These are phyloP conservation scores for Numida meleagris DNA, from an alignment of 2,113 vertebrate species.

Conservation along the genomic window DNA sequence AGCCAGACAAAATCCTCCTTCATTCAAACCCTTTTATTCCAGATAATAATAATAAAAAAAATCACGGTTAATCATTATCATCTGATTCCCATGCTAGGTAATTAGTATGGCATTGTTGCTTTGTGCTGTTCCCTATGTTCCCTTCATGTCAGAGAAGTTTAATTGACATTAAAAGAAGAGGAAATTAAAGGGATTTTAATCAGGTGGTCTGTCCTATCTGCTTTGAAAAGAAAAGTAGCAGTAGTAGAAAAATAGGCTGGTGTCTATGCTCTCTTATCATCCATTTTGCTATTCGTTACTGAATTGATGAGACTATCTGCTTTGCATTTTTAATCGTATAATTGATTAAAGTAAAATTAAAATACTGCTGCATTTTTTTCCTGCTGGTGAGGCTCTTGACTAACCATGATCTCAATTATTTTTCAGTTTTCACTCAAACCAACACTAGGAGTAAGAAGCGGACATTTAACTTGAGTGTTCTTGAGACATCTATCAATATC, in stretches of 20 bases:
- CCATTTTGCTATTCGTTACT: conserved; percentile 39
- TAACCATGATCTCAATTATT: background rate
- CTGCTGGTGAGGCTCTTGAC: background rate
- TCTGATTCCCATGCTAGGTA: conserved; percentile 72
- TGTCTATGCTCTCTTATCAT: conserved; percentile 52
- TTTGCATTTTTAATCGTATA: conserved; percentile 61
- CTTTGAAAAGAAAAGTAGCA: conserved; percentile 45
- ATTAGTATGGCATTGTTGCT: conserved; percentile 73
- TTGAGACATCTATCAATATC: background rate
- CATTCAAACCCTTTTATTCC: conserved; percentile 3
- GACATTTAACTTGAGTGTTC: background rate
- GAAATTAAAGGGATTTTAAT: conserved; percentile 71
- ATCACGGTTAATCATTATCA: conserved; percentile 67
- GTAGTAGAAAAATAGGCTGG: conserved; percentile 59
- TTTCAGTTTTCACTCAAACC: background rate
- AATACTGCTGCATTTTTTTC: background rate
- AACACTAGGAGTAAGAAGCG: background rate
- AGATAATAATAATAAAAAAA: conserved; percentile 16
- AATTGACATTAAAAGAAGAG: conserved; percentile 66
- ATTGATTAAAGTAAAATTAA: background rate
- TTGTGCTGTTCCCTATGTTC: conserved; percentile 53
- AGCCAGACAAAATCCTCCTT: conserved; percentile 10
- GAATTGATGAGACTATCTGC: conserved; percentile 44
- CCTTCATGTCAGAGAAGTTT: conserved; percentile 65
- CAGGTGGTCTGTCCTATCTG: conserved; percentile 59